These are phyloP conservation scores for Bostrychus sinensis DNA, from an alignment of 2,113 vertebrate genomes.

Conservation along the genomic window DNA sequence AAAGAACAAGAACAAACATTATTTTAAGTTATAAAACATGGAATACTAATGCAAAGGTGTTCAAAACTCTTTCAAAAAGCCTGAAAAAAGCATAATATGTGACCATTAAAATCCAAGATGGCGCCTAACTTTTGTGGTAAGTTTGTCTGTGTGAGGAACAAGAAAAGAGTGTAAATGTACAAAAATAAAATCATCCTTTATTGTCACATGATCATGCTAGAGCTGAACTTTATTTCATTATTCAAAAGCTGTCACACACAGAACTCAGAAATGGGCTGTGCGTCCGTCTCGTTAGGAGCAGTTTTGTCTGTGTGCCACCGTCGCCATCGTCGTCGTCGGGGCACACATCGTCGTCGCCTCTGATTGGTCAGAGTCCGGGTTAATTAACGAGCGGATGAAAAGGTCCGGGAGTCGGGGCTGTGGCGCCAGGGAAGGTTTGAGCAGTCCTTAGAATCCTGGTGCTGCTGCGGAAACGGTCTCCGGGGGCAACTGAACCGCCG, in stretches of 20 bases:
- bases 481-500: not conserved
- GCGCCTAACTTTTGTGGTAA: not conserved
- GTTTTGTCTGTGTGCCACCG: constrained; percentile 41
- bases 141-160: constrained; percentile 31
- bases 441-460: not conserved
- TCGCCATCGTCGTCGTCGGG: not conserved
- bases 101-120: no score
- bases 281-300: constrained; percentile 48
- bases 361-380: constrained; percentile 69
- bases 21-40: no score
- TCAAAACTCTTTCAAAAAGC: no score
- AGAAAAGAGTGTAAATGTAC: constrained; percentile 47
- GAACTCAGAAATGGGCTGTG: constrained; percentile 27
- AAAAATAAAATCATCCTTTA: constrained; percentile 74
- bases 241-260: constrained; percentile 40
- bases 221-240: constrained; percentile 59
- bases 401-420: constrained; percentile 46
- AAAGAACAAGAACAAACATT: no score
- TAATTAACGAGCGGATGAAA: constrained; percentile 66
- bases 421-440: constrained; percentile 29
- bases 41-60: no score
- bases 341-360: constrained; percentile 58
- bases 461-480: constrained; percentile 39
- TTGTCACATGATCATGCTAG: constrained; percentile 49
- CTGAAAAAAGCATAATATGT: no score